Evolutionary conservation across 2,888 invertebrate genomes (phyloP).

Genomic region (Hyposoter didymator): DNA sequence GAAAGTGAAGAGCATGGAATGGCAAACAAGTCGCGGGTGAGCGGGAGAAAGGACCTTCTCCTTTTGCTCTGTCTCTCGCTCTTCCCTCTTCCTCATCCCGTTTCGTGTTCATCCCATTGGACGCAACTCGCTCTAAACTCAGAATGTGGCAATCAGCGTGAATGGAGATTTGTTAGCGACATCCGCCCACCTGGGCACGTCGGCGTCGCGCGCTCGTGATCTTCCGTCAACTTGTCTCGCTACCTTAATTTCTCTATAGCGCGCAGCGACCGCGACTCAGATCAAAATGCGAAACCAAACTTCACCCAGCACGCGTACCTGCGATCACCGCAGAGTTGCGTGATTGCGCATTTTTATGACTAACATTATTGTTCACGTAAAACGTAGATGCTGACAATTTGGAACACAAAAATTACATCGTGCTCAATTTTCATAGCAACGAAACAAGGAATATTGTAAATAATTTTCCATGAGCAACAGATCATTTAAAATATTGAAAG

Average conservation of each 20-base stretch:
- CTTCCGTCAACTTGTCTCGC: slow-evolving; percentile 64
- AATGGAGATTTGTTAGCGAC: slow-evolving; percentile 77
- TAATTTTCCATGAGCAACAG: background rate
- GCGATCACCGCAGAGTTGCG: slow-evolving; percentile 38
- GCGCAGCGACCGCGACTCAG: slow-evolving; percentile 55
- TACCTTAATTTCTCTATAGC: slow-evolving; percentile 63
- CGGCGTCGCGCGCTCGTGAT: slow-evolving; percentile 48
- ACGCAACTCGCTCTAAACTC: slow-evolving; percentile 67
- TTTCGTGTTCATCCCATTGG: slow-evolving; percentile 55
- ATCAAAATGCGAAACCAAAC: slow-evolving; percentile 65
- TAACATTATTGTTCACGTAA: slow-evolving; percentile 9
- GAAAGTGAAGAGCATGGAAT: slow-evolving; percentile 9
- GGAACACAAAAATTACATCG: background rate
- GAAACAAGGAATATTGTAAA: background rate
- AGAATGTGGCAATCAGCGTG: slow-evolving; percentile 76
- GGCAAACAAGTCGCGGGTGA: slow-evolving; percentile 56
- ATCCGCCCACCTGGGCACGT: slow-evolving; percentile 55
- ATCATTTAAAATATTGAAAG: background rate
- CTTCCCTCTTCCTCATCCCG: slow-evolving; percentile 6
- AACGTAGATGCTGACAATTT: background rate
- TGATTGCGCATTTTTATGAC: slow-evolving; percentile 47
- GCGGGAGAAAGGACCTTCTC: slow-evolving; percentile 30
- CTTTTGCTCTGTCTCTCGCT: slow-evolving; percentile 2
- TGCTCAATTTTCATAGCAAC: background rate
- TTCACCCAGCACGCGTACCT: slow-evolving; percentile 41